Evolutionary conservation across 2,888 invertebrate species (phyloP).

Genomic region (Andrena dorsata): DNA sequence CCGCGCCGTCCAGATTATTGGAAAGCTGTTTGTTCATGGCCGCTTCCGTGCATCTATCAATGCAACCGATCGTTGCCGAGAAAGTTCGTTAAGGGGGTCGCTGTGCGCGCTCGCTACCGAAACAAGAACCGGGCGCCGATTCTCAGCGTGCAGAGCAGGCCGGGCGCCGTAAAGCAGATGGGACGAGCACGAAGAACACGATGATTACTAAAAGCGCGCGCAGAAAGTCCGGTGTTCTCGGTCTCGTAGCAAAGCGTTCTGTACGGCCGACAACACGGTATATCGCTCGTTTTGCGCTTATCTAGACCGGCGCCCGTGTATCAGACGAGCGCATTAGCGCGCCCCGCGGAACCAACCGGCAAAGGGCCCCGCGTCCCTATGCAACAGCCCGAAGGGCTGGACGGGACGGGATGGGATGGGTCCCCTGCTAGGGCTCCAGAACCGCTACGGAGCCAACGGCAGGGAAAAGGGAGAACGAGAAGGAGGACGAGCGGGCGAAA

Average conservation of each 20-base stretch:
- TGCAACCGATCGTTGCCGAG: not conserved
- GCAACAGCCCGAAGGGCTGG: conserved; percentile 50
- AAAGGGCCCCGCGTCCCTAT: conserved; percentile 51
- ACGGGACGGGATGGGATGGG: not conserved
- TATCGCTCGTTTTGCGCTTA: conserved; percentile 68
- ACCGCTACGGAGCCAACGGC: conserved; percentile 30
- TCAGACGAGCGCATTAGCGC: conserved; percentile 75
- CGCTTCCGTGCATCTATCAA: not conserved
- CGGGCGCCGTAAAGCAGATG: conserved; percentile 24
- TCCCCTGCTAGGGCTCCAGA: conserved; percentile 39
- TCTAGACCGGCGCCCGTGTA: conserved; percentile 67
- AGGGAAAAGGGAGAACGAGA: conserved; percentile 32
- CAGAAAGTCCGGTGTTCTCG: conserved; percentile 38
- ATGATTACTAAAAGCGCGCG: conserved; percentile 61
- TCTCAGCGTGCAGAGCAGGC: not conserved
- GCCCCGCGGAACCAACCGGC: conserved; percentile 48
- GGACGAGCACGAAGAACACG: conserved; percentile 35
- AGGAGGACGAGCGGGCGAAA: conserved; percentile 71
- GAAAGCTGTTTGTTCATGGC: not conserved
- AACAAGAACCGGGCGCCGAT: not conserved
- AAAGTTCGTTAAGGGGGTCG: not conserved
- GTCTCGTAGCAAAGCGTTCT: conserved; percentile 50
- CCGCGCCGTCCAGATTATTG: not conserved
- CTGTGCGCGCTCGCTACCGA: not conserved
- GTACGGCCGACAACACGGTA: conserved; percentile 57